A percentile compares a stretch with the other conserved stretches of the same genome.
These are phyloP conservation scores for Priocnemis perturbator DNA, from an alignment of 2,888 invertebrate species.

Conservation along the genomic window DNA sequence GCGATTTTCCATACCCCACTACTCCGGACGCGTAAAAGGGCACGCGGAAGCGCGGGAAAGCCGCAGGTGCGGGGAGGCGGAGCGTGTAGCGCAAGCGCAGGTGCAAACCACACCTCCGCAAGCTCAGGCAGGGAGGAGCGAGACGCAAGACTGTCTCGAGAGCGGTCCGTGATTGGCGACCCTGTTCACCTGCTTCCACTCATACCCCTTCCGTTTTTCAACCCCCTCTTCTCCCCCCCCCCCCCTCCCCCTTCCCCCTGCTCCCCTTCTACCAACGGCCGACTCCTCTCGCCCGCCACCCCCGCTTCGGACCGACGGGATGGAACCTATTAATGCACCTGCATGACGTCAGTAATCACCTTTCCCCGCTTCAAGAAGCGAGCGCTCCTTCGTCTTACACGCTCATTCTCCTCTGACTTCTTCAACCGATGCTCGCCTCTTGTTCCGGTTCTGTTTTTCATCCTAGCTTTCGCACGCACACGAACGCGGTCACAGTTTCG, in stretches of 20 bases:
- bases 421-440: too few species aligned
- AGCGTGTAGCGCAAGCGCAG: conserved; percentile 68
- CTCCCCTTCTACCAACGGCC: conserved; percentile 30
- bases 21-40: conserved; percentile 36
- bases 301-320: conserved; percentile 26
- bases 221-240: conserved; percentile 39
- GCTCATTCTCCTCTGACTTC: too few species aligned
- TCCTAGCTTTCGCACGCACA: too few species aligned
- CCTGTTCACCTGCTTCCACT: conserved; percentile 65
- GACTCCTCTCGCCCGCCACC: conserved; percentile 19
- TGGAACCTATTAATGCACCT: conserved; percentile 68
- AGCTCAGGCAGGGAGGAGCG: conserved; percentile 70
- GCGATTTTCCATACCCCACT: conserved; percentile 27
- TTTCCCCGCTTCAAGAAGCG: conserved; percentile 19
- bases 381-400: neutral
- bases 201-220: conserved; percentile 44
- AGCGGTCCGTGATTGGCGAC: conserved; percentile 70
- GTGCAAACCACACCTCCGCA: conserved; percentile 68
- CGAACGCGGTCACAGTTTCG: too few species aligned
- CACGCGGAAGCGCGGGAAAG: conserved; percentile 62
- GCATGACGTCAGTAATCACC: conserved; percentile 67
- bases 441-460: too few species aligned
- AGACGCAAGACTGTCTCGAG: conserved; percentile 59
- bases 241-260: conserved; percentile 30
- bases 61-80: conserved; percentile 62